Evolutionary conservation across 2,888 invertebrate species (phyloP).

Genomic region (Alentia gelatinosa): DNA sequence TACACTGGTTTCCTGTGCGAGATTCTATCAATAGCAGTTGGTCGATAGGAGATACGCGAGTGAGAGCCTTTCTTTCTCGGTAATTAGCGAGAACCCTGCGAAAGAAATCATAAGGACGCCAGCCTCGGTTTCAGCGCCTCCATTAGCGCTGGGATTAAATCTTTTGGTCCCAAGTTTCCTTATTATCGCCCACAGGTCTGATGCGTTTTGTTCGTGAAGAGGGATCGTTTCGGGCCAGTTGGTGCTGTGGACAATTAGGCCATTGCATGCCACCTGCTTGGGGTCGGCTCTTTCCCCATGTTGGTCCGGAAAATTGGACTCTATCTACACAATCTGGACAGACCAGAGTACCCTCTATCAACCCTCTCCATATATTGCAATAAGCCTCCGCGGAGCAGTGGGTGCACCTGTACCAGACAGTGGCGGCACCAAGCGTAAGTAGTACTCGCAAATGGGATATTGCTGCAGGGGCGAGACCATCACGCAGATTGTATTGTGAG

Average conservation of each 20-base stretch:
- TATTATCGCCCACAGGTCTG: constrained; percentile 17
- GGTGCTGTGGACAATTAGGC: constrained; percentile 37
- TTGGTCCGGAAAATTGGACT: constrained; percentile 30
- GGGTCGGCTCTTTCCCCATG: background rate
- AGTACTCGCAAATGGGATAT: background rate
- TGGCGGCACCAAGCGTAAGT: background rate
- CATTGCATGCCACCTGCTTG: constrained; percentile 3
- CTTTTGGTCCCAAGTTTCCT: constrained; percentile 1
- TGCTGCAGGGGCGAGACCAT: background rate
- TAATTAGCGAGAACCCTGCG: constrained; percentile 9
- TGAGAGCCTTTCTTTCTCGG: background rate
- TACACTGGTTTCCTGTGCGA: background rate
- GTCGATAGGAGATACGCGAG: background rate
- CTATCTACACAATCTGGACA: constrained; percentile 17
- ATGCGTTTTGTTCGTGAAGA: constrained; percentile 33
- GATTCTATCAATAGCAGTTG: constrained; percentile 10
- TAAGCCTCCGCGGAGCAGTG: background rate
- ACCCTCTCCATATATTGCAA: background rate
- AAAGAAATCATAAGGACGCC: background rate
- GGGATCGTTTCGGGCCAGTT: background rate
- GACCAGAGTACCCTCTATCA: background rate
- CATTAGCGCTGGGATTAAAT: background rate
- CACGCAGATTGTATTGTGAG: background rate
- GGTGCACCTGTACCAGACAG: background rate
- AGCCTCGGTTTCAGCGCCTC: background rate